phyloP scores from a whole-genome alignment of 2,888 invertebrate genomes.

The Xanthorhoe designata region DNA sequence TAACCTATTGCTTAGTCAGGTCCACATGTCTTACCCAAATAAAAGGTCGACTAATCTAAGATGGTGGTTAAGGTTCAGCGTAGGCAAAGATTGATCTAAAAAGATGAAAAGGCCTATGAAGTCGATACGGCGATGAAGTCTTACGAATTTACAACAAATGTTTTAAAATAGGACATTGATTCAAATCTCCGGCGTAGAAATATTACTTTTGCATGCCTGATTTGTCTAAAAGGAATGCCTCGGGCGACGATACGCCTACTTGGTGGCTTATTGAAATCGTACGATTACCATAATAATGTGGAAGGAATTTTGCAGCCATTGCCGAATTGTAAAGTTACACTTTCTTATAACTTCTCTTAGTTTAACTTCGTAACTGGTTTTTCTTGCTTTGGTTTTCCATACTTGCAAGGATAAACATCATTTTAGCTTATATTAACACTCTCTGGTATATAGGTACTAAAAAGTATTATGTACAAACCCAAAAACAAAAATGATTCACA shows the following conservation, averaged over 20 bases:
- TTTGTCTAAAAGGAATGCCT: neutral
- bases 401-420: neutral
- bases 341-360: neutral
- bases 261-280: slow-evolving; percentile 4
- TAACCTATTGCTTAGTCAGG: too few species aligned
- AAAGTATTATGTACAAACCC: neutral
- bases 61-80: too few species aligned
- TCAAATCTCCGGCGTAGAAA: neutral
- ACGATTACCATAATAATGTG: slow-evolving; percentile 10
- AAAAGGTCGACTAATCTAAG: too few species aligned
- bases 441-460: too few species aligned
- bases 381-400: neutral
- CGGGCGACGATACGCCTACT: neutral
- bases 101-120: too few species aligned
- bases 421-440: neutral
- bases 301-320: slow-evolving; percentile 8
- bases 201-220: neutral
- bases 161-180: neutral
- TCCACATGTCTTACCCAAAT: too few species aligned
- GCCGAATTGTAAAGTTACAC: slow-evolving; percentile 4
- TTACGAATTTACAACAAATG: neutral
- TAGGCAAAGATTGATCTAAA: too few species aligned
- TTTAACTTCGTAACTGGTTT: too few species aligned
- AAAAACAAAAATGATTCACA: neutral
- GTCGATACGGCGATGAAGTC: too few species aligned